Evolutionary conservation across 2,888 invertebrate genomes (phyloP).

Genomic region (Allygus modestus): DNA sequence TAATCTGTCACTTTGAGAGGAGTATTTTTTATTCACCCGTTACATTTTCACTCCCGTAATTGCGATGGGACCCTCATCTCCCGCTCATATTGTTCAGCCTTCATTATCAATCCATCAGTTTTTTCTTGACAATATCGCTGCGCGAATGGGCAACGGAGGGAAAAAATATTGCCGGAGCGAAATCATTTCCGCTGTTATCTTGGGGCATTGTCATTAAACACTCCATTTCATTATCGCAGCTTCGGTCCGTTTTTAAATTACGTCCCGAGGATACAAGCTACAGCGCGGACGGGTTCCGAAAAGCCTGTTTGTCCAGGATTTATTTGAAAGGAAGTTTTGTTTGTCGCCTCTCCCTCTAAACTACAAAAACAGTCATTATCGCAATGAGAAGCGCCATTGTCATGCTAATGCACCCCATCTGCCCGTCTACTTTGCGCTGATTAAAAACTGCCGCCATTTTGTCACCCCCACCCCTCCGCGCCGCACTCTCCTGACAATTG

Average conservation of each 20-base stretch:
- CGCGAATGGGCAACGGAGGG: not conserved
- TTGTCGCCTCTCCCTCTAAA: not conserved
- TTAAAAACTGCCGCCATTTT: conserved; percentile 63
- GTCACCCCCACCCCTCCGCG: conserved; percentile 37
- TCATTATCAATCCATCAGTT: conserved; percentile 51
- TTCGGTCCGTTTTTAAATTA: conserved; percentile 24
- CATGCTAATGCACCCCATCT: conserved; percentile 59
- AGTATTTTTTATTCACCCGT: not conserved
- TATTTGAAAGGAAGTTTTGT: conserved; percentile 42
- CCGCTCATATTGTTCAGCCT: conserved; percentile 27
- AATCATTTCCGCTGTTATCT: conserved; percentile 55
- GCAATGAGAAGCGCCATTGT: conserved; percentile 50
- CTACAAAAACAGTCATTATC: conserved; percentile 41
- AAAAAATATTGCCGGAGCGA: conserved; percentile 26
- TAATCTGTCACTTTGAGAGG: too few relatives aligned
- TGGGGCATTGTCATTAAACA: conserved; percentile 58
- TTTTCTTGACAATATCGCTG: conserved; percentile 53
- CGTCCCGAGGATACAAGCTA: not conserved
- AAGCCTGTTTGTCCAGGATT: conserved; percentile 16
- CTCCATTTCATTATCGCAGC: conserved; percentile 41
- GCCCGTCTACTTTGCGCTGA: conserved; percentile 62
- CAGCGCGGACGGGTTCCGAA: not conserved
- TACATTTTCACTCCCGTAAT: not conserved
- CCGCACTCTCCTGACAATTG: conserved; percentile 37
- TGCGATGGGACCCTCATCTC: not conserved